A percentile compares a stretch with the other conserved stretches of the same genome.
Conservation (phyloP, 2,797 vertebrate genomes). For the Sebastes iracundus region DNA sequence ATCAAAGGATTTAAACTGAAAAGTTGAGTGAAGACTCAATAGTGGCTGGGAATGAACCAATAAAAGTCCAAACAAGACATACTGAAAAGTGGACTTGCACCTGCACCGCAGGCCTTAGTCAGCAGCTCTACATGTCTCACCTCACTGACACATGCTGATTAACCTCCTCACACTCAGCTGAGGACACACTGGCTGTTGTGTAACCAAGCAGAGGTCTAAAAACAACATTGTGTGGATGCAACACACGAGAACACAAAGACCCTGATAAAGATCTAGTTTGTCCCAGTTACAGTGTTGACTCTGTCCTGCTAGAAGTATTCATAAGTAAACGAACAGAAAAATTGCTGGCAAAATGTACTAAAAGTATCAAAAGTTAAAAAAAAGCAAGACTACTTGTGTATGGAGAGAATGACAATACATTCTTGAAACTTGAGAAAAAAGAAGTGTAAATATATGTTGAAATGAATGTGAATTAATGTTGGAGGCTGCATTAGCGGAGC, state of each 20-base stretch:
- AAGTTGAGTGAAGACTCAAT: neutral
- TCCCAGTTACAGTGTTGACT: neutral
- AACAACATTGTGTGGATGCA: neutral
- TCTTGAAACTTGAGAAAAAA: too few relatives aligned
- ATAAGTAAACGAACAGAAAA: too few relatives aligned
- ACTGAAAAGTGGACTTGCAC: neutral
- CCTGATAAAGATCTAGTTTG: neutral
- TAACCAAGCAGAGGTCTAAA: neutral
- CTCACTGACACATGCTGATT: constrained; percentile 3
- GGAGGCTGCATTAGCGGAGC: too few relatives aligned
- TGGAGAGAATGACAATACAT: too few relatives aligned
- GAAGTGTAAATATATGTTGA: too few relatives aligned
- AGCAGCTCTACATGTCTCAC: constrained; percentile 23
- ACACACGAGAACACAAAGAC: neutral
- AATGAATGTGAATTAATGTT: too few relatives aligned
- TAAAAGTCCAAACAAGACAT: neutral
- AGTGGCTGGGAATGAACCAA: neutral
- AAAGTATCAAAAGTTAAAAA: too few relatives aligned
- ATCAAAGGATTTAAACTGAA: neutral
- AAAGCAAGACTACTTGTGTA: too few relatives aligned
- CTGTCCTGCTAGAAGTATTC: neutral
- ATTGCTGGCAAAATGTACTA: too few relatives aligned
- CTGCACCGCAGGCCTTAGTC: neutral
- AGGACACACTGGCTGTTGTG: neutral
- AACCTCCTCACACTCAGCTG: neutral